Percentiles rank a stretch among this genome's conserved stretches.
Evolutionary conservation across 2,113 vertebrate genomes (phyloP).

Genomic region (Callopanchax toddi): DNA sequence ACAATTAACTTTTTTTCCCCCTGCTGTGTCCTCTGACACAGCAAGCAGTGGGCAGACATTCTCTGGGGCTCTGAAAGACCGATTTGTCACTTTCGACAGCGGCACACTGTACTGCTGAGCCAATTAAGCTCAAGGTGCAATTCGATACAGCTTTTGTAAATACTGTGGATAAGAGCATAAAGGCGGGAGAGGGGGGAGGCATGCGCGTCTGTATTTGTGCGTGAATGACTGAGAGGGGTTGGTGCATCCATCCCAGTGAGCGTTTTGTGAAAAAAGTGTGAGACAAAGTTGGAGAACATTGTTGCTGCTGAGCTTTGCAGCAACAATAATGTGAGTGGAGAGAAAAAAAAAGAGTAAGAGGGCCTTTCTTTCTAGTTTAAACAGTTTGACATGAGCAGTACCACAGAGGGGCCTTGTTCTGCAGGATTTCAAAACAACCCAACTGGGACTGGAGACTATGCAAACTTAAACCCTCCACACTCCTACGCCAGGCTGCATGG

Average conservation of each 20-base stretch:
- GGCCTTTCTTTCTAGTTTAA: conserved; percentile 54
- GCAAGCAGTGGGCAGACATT: conserved; percentile 70
- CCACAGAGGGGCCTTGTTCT: conserved; percentile 74
- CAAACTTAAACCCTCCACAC: conserved; percentile 56
- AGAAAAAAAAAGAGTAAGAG: conserved; percentile 44
- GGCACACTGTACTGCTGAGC: conserved; percentile 72
- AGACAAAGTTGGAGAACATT: conserved; percentile 60
- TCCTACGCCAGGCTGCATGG: conserved; percentile 35
- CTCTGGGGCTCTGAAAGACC: conserved; percentile 71
- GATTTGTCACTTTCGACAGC: conserved; percentile 82
- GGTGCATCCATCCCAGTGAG: conserved; percentile 23
- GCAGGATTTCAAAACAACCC: conserved; percentile 65
- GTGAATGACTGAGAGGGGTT: conserved; percentile 55
- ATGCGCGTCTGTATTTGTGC: conserved; percentile 47
- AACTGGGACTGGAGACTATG: conserved; percentile 57
- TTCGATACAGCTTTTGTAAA: conserved; percentile 80
- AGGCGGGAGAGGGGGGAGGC: background rate
- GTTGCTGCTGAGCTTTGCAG: conserved; percentile 64
- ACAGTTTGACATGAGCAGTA: conserved; percentile 60
- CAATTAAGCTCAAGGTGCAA: conserved; percentile 82
- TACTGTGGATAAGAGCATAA: conserved; percentile 64
- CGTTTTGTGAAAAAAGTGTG: conserved; percentile 45
- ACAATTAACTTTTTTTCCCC: conserved; percentile 77
- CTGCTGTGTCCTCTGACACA: conserved; percentile 67
- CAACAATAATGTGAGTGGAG: conserved; percentile 49